Base-by-base conservation (phyloP, 2,113 vertebrate species). In the Blennius ocellaris region DNA sequence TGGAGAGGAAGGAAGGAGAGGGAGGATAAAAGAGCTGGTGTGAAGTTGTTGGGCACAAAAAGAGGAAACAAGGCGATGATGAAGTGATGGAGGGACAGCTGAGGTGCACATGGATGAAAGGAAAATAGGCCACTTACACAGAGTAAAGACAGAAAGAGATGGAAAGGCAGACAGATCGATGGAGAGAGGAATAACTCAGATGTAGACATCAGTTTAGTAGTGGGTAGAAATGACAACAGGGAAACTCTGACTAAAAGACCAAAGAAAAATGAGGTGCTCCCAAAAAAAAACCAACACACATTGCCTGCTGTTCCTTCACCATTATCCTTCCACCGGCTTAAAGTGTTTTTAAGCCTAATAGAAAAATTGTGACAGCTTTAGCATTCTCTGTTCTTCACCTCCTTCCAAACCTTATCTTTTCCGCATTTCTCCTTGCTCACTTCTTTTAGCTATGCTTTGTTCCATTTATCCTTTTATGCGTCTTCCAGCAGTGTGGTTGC, bases 41-140 rank as follows among this genome's bases (percentile, higher is more conserved):
- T 14, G 30, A 30, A 3, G 16, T 66, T 69, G 64, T 60, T 9
- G 40, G 73, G 44, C 53, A 44, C 14, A 75, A 48, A 80, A 7
- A 65, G 37, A 51, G 65, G 8, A 82, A 67, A 62, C 3, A 5
- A 15, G 37, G 48, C 6, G 57, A 70, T 67, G 48, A 73, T 43
- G 40, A 38, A 61, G 36, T 15, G 38, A 71, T 45, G 44, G n/a
- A 37, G n/a, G 62, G 51, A 54, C 48, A 8, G 49, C 8, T 74
- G 65, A 73, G 6, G 21, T 47, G 6, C 5, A 2, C 38, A 8
- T 10, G 9, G 15, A 69, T 36, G 14, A 36, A 72, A 56, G 17
- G 11, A 8, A 47, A 78, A 57, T 5, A n/a, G 41, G 36, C 47
- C 39, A 48, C 48, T 39, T 10, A 8, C 30, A 48, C 45, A 41